phyloP scores from a whole-genome alignment of 2,797 vertebrate species.

The Rhinoraja longicauda region DNA sequence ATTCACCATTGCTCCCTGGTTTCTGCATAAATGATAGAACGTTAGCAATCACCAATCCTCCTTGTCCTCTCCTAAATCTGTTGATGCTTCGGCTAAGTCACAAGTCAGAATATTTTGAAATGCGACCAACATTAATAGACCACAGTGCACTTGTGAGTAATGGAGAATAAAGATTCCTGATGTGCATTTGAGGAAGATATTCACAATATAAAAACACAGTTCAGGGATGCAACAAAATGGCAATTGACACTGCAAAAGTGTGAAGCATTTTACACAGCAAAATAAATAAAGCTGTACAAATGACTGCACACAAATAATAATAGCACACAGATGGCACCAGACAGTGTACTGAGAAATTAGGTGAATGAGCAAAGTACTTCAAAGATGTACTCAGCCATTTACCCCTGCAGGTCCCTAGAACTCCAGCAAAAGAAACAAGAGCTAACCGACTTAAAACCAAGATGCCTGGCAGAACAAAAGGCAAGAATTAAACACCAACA shows the following conservation, averaged over 20 bases:
- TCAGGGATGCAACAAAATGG: too few relatives aligned
- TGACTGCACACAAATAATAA: not conserved
- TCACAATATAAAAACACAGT: not conserved
- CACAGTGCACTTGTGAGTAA: not conserved
- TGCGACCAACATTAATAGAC: not conserved
- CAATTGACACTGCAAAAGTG: not conserved
- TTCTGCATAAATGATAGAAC: not conserved
- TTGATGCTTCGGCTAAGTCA: not conserved
- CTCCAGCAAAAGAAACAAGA: not conserved
- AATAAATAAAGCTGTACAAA: not conserved
- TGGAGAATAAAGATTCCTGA: not conserved
- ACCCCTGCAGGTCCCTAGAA: not conserved
- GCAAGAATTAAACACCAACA: not conserved
- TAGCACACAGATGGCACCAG: not conserved
- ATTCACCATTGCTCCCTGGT: not conserved
- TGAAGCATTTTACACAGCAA: not conserved
- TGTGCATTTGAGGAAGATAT: not conserved
- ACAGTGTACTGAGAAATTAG: not conserved
- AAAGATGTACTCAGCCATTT: not conserved
- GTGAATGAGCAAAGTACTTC: not conserved
- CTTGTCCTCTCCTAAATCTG: not conserved
- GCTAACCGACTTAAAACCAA: not conserved
- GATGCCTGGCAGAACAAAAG: not conserved
- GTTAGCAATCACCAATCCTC: not conserved
- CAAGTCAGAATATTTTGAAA: not conserved